Evolutionary conservation across 2,888 invertebrate genomes (phyloP), one percentile per base, ranked within the genome.

Genomic region (Hypena proboscidalis): DNA sequence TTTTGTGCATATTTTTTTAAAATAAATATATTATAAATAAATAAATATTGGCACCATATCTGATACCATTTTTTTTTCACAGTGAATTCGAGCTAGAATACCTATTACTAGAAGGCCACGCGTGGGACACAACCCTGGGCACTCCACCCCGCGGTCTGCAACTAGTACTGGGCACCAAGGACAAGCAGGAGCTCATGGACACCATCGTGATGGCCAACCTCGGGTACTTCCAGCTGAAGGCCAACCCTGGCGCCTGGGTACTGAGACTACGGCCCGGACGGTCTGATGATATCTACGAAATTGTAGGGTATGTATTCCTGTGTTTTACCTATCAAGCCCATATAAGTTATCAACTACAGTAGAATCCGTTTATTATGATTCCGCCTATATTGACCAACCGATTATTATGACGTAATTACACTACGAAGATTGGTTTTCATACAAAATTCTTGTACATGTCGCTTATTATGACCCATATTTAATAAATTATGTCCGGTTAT

Each of bases 171-270:
- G 98, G 98, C 27, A 96, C 97, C 0, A 94, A 95, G 50, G 92
- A 92, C n/a, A 90, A 93, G 44, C 95, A 96, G 0, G 93, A 95
- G 3, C 92, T 94, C 58, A 96, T 97, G 62, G 99, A 99, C 84
- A 99, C 99, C 9, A 99, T 99, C 64, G 99, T 99, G n/a, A 99
- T 99, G 99, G 99, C 99, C 3, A 99, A 99, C 88, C 92, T 99
- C 63, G 99, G 99, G 7, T 99, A 99, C 87, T 99, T 99, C 92
- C 91, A 91, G 88, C 90, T 99, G 17, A 99, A 99, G 88, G 99
- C 99, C 0, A 98, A 97, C 81, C 99, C 99, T 1, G 99, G 99
- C 0, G 97, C 97, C 5, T 99, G 99, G 99, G 90, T 95, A 11
- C 84, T 99, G 47, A 92, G 95, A 3, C 92, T 99, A 2, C 92